Conservation (phyloP, 2,113 vertebrate species). For the Bothrops jararaca region DNA sequence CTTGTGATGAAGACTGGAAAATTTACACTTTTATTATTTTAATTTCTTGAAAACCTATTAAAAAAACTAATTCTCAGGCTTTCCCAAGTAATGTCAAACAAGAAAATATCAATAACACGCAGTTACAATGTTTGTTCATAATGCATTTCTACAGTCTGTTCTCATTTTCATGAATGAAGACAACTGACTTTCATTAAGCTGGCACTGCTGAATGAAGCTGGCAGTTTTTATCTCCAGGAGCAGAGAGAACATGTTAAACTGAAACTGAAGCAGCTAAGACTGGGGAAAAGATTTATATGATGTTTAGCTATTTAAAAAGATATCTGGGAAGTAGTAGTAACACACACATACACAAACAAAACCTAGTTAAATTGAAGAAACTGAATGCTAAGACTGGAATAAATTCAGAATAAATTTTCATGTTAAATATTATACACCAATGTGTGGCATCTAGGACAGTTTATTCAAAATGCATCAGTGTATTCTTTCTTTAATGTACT, state of each 20-base stretch:
- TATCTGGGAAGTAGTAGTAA: not conserved
- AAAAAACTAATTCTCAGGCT: conserved; percentile 24
- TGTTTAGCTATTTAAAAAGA: not conserved
- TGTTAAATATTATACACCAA: not conserved
- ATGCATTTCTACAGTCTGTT: conserved; percentile 25
- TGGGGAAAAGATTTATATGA: not conserved
- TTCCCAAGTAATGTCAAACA: conserved; percentile 52
- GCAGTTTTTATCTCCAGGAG: not conserved
- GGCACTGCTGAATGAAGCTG: not conserved
- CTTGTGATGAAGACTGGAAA: conserved; percentile 50
- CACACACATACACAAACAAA: not conserved
- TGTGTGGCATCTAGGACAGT: not conserved
- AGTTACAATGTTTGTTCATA: not conserved
- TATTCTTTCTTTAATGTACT: not conserved
- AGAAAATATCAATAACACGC: conserved; percentile 33
- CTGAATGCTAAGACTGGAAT: not conserved
- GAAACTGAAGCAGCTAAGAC: not conserved
- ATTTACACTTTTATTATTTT: conserved; percentile 53
- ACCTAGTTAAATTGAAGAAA: not conserved
- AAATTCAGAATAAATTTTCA: not conserved
- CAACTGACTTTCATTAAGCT: not conserved
- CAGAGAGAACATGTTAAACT: not conserved
- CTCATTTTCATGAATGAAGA: not conserved
- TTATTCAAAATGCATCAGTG: not conserved
- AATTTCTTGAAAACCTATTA: conserved; percentile 47